phyloP scores from a whole-genome alignment of 2,113 vertebrate species.

The Gopherus evgoodei region DNA sequence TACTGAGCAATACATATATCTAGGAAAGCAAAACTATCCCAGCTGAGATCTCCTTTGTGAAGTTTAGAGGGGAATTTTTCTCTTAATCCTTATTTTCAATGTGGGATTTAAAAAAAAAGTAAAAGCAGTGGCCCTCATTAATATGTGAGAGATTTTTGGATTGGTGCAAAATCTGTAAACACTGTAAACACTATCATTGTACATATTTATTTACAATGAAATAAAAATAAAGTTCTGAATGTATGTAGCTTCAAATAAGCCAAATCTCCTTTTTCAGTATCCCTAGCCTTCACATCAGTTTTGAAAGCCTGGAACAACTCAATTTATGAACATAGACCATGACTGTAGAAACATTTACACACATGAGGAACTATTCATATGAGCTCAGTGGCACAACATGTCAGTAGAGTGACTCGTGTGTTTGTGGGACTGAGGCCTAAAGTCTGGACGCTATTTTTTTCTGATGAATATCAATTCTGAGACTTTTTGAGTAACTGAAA shows the following conservation, averaged over 20 bases:
- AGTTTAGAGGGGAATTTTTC: background rate
- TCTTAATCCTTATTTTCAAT: background rate
- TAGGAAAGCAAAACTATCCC: background rate
- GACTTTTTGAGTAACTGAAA: background rate
- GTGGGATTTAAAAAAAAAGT: background rate
- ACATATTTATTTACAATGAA: background rate
- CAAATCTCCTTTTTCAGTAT: background rate
- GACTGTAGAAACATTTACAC: background rate
- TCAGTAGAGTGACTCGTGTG: background rate
- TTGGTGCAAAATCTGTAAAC: background rate
- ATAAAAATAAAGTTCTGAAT: background rate
- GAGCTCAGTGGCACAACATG: background rate
- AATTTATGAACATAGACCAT: background rate
- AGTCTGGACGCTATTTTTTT: background rate
- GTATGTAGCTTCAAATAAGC: background rate
- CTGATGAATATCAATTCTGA: background rate
- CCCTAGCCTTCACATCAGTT: background rate
- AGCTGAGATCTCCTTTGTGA: background rate
- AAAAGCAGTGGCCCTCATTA: background rate
- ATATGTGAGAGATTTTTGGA: background rate
- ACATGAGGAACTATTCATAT: background rate
- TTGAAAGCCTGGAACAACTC: background rate
- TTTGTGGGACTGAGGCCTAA: background rate
- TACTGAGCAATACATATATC: accelerated
- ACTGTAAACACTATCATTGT: background rate